A percentile compares a stretch with the other conserved stretches of the same genome.
These are phyloP conservation scores for Platygyra sinensis DNA, from an alignment of 64 coral and sea anemone genomes.

Conservation along the genomic window DNA sequence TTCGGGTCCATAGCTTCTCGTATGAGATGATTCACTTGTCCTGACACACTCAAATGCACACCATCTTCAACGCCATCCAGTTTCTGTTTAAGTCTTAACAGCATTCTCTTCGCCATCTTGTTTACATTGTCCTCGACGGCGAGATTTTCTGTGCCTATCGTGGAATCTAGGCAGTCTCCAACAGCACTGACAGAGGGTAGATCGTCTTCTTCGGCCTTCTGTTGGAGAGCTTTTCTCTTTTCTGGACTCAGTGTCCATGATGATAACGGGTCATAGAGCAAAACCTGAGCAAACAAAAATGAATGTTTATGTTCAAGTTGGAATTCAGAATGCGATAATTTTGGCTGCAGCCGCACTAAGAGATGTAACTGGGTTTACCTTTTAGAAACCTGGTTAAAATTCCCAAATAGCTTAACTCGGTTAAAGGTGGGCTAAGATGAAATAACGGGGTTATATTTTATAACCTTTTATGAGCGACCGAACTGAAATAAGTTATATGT, in stretches of 20 bases:
- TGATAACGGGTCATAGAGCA: conserved; percentile 91
- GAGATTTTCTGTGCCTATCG: conserved; percentile 1
- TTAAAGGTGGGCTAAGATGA: no score
- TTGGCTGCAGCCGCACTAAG: no score
- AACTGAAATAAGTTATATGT: no score
- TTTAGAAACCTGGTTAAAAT: no score
- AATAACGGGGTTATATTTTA: no score
- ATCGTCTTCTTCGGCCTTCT: conserved; percentile 76
- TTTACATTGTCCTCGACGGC: conserved; percentile 71
- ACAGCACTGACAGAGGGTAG: conserved; percentile 32
- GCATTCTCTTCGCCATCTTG: conserved; percentile 94
- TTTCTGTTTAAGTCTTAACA: conserved; percentile 87
- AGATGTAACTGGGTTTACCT: no score
- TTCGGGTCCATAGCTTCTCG: conserved; percentile 93
- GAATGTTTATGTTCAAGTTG: not conserved
- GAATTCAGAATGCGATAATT: no score
- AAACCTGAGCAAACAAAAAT: conserved; percentile 45
- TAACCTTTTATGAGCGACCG: no score
- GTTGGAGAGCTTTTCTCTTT: conserved; percentile 85
- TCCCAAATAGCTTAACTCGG: no score
- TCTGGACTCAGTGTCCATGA: conserved; percentile 93
- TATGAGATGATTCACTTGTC: conserved; percentile 98
- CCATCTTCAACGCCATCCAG: conserved; percentile 92
- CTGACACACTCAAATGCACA: conserved; percentile 82
- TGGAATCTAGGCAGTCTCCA: conserved; percentile 48